Evolutionary conservation across 2,888 invertebrate genomes (phyloP).

Genomic region (Phrixothrix hirtus): DNA sequence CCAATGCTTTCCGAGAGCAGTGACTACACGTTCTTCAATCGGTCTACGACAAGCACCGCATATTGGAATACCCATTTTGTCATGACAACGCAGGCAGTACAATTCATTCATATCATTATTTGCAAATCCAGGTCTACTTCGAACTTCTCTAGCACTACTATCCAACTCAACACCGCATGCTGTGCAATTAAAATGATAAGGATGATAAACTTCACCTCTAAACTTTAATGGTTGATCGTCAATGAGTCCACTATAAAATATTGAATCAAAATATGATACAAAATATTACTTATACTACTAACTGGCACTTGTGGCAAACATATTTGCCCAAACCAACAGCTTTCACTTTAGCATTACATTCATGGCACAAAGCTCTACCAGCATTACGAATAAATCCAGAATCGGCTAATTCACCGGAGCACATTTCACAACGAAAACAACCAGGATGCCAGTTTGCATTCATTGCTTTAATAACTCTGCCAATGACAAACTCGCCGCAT

Average conservation of each 20-base stretch:
- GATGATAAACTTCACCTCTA: conserved; percentile 97
- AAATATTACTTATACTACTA: conserved; percentile 54
- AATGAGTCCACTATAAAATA: conserved; percentile 73
- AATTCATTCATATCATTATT: conserved; percentile 93
- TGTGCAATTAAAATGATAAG: conserved; percentile 98
- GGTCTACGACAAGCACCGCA: conserved; percentile 99
- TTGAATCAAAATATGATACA: background rate
- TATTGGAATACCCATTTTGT: conserved; percentile 99
- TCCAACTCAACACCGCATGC: conserved; percentile 91
- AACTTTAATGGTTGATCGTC: conserved; percentile 90
- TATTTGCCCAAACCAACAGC: conserved; percentile 94
- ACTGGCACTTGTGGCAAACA: conserved; percentile 98
- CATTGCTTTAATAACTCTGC: conserved; percentile 99
- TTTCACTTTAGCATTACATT: conserved; percentile 95
- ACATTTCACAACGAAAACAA: conserved; percentile 96
- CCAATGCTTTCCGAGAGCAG: conserved; percentile 98
- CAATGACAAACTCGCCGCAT: conserved; percentile 91
- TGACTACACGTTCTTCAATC: conserved; percentile 98
- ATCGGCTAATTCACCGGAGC: conserved; percentile 89
- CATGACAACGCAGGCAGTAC: conserved; percentile 97
- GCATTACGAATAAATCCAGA: conserved; percentile 95
- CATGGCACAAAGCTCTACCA: conserved; percentile 87
- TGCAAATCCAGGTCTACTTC: conserved; percentile 85
- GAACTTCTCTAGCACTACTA: conserved; percentile 94
- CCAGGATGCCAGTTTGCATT: conserved; percentile 98